Conservation (phyloP, 1,140 invertebrate genomes). For the Eupeodes corollae region DNA sequence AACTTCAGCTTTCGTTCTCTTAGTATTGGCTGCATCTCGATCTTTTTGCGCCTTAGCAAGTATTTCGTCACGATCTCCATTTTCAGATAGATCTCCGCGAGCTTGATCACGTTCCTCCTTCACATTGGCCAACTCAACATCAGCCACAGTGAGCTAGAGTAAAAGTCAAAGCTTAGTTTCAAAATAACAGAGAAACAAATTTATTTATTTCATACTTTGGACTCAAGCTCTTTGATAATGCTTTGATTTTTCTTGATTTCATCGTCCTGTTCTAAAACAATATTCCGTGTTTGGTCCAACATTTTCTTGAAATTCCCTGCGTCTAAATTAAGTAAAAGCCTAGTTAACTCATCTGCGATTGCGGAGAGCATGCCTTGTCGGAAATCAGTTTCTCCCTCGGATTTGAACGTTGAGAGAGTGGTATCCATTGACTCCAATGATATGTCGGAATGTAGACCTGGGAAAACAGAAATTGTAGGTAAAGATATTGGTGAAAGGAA, state of each 20-base stretch:
- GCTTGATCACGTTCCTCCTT: slow-evolving; percentile 72
- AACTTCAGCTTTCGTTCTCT: slow-evolving; percentile 78
- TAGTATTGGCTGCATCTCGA: slow-evolving; percentile 73
- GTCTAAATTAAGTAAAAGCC: slow-evolving; percentile 59
- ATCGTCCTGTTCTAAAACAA: slow-evolving; percentile 60
- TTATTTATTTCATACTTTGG: slow-evolving; percentile 48
- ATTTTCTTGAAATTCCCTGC: slow-evolving; percentile 70
- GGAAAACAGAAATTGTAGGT: not conserved
- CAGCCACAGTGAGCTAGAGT: slow-evolving; percentile 63
- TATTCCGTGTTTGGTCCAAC: slow-evolving; percentile 59
- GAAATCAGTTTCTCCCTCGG: slow-evolving; percentile 23
- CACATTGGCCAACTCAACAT: slow-evolving; percentile 67
- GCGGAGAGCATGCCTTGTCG: slow-evolving; percentile 44
- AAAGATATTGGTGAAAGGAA: not conserved
- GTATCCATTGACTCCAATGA: slow-evolving; percentile 42
- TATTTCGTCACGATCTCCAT: slow-evolving; percentile 63
- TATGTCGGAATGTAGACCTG: slow-evolving; percentile 46
- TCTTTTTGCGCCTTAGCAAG: slow-evolving; percentile 69
- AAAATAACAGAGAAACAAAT: not conserved
- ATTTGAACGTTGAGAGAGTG: slow-evolving; percentile 33
- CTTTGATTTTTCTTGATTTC: slow-evolving; percentile 71
- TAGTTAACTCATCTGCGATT: slow-evolving; percentile 58
- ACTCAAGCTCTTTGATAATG: slow-evolving; percentile 64
- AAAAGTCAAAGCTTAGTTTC: slow-evolving; percentile 5
- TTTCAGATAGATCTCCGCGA: slow-evolving; percentile 56